phyloP scores from a whole-genome alignment of 1,140 invertebrate species.

The Tetramorium simillimum region DNA sequence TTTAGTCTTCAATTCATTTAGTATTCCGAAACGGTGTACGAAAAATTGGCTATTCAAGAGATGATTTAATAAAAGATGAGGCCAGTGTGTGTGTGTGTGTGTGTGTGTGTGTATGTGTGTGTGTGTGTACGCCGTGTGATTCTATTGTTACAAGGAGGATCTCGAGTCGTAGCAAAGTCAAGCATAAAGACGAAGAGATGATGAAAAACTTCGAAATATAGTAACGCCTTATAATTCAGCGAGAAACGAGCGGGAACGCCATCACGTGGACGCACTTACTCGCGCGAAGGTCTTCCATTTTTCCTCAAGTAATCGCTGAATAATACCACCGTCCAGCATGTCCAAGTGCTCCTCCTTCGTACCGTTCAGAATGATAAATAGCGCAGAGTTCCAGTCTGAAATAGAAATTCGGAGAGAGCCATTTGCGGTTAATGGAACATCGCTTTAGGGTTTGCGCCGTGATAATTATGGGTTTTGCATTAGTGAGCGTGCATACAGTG shows the following conservation, averaged over 20 bases:
- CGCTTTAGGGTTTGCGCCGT: slow-evolving; percentile 65
- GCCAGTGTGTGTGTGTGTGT: not conserved
- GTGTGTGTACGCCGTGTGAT: not conserved
- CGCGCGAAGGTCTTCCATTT: slow-evolving; percentile 99
- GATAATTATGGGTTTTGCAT: slow-evolving; percentile 74
- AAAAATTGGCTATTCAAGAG: slow-evolving; percentile 4
- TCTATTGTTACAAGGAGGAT: slow-evolving; percentile 26
- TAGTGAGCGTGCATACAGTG: slow-evolving; percentile 46
- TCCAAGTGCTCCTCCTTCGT: slow-evolving; percentile 99
- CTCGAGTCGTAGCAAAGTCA: slow-evolving; percentile 16
- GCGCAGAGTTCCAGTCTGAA: slow-evolving; percentile 98
- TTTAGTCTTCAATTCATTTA: not conserved
- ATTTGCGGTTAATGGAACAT: slow-evolving; percentile 75
- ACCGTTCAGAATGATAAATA: slow-evolving; percentile 99
- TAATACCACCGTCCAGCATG: slow-evolving; percentile 99
- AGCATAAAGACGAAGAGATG: slow-evolving; percentile 1
- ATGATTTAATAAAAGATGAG: slow-evolving; percentile 37
- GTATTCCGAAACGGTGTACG: not conserved
- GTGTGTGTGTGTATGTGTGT: not conserved
- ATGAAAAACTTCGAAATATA: slow-evolving; percentile 26
- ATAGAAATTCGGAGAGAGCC: slow-evolving; percentile 76
- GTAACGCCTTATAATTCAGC: slow-evolving; percentile 44
- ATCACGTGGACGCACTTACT: slow-evolving; percentile 86
- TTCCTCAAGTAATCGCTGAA: slow-evolving; percentile 98
- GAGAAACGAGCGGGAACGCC: slow-evolving; percentile 59